Evolutionary conservation across 2,888 invertebrate species (phyloP), one percentile per base, ranked within the genome.

Genomic region (Ditylenchus weischeri): DNA sequence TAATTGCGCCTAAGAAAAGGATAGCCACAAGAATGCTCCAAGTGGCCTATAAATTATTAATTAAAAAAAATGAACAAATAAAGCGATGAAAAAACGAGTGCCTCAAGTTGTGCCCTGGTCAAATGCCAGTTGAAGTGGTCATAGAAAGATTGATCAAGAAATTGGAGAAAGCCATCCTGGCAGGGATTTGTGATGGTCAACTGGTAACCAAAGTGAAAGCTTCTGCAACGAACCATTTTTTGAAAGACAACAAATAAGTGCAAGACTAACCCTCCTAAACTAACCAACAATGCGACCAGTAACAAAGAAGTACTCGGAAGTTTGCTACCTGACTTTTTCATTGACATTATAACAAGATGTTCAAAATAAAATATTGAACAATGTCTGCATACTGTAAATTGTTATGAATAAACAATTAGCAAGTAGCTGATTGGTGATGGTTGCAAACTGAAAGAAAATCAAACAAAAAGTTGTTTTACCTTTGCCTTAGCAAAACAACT

Each of bases 21-120:
- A 78, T 66, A 0, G 79, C 78, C 2, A 79, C 77, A 1, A 76
- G 72, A 29, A 73, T 72, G 66, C 77, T 75, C 79, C 79, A 79
- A 49, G 79, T 71, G 38, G 71, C 75, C 78, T 78, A 43, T 43
- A 65, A 69, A 75, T 19, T 21, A 50, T 19, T 50, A 19, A 50
- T 50, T 5, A 18, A 50, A 4, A 19, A 50, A 18, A 50, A n/a
- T n/a, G n/a, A 21, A 21, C 50, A 2, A 50, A 50, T 21, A 2
- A 6, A 18, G 18, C 21, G 5, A 50, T 50, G 43, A 43, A 43
- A 13, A 43, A 43, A 43, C 8, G 3, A 43, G 15, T 43, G 43
- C 43, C 43, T 43, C 43, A 6, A 43, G 43, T 8, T 43, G 43
- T 43, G 43, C 15, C 8, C 43, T 43, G 43, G 43, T 43, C 43